phyloP scores from a whole-genome alignment of 2,797 vertebrate genomes.

The Xerus rutilus region DNA sequence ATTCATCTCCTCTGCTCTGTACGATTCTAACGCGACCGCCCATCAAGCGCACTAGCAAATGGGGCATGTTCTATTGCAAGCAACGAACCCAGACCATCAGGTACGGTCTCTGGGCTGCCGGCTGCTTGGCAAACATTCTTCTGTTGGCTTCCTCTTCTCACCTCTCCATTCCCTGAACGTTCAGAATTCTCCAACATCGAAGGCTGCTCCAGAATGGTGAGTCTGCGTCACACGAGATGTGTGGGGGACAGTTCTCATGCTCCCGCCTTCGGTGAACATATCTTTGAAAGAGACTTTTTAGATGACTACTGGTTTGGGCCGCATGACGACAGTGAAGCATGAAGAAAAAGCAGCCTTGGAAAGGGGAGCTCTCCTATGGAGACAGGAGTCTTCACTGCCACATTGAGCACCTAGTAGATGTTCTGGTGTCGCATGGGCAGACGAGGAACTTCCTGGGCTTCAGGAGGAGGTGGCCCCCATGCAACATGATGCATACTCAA shows the following conservation, averaged over 20 bases:
- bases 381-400: slow-evolving; percentile 89
- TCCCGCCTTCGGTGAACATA: slow-evolving; percentile 59
- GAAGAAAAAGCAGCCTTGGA: slow-evolving; percentile 68
- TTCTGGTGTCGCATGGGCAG: slow-evolving; percentile 89
- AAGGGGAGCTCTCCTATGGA: slow-evolving; percentile 71
- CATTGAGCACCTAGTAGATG: slow-evolving; percentile 89
- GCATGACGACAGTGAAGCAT: neutral
- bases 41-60: accelerated
- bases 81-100: neutral
- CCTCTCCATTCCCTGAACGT: neutral
- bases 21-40: neutral
- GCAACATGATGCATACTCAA: slow-evolving; percentile 92
- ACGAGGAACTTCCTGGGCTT: slow-evolving; percentile 89
- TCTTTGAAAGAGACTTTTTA: slow-evolving; percentile 46
- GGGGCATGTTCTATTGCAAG: accelerated
- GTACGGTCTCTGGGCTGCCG: accelerated
- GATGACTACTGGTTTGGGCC: slow-evolving; percentile 53
- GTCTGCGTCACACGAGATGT: accelerated
- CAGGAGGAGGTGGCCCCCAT: slow-evolving; percentile 89
- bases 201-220: neutral
- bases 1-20: neutral
- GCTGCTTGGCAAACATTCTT: neutral
- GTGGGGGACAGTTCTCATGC: neutral
- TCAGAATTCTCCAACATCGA: neutral
- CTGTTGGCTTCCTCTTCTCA: neutral